These are phyloP conservation scores for Microctonus aethiopoides DNA, from an alignment of 2,888 invertebrate species.

Conservation along the genomic window DNA sequence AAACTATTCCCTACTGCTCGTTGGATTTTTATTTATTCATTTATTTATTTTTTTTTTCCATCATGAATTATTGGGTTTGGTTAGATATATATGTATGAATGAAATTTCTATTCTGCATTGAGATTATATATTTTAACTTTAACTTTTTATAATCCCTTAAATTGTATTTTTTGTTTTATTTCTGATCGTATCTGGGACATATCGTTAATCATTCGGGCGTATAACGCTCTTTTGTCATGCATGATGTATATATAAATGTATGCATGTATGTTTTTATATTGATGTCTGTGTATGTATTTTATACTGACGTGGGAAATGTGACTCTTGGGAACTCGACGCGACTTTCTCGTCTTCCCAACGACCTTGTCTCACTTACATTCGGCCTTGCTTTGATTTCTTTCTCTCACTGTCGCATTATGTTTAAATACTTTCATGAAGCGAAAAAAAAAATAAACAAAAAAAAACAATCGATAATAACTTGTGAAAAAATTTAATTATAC, in stretches of 20 bases:
- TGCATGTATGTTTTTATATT: background rate
- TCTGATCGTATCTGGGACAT: background rate
- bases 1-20: no score
- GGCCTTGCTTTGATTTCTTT: constrained; percentile 30
- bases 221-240: background rate
- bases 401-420: background rate
- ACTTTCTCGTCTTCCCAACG: constrained; percentile 28
- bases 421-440: background rate
- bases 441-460: background rate
- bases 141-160: no score
- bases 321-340: constrained; percentile 24
- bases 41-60: background rate
- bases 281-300: no score
- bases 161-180: no score
- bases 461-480: background rate
- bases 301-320: constrained; percentile 30
- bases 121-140: no score
- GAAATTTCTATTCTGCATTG: no score
- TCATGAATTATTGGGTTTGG: background rate
- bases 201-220: background rate
- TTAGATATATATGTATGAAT: background rate
- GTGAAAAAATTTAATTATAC: background rate
- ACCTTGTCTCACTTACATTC: constrained; percentile 27
- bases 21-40: background rate
- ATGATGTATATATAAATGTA: background rate